Evolutionary conservation across 1,140 invertebrate genomes (phyloP).

Genomic region (Ceratina australensis): DNA sequence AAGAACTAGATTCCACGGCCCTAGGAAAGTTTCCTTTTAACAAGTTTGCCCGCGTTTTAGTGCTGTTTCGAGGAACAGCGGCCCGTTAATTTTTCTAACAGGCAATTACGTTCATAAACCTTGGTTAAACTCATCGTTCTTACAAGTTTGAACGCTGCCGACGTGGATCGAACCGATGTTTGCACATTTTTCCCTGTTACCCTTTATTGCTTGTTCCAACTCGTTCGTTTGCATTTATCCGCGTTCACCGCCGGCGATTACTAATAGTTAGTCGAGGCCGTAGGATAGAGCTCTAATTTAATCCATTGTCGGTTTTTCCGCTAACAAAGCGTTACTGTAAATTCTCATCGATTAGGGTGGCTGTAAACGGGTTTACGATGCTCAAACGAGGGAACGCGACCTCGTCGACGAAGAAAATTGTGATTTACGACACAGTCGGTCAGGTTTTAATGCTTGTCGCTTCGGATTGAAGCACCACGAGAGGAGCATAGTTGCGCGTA

Average conservation of each 20-base stretch:
- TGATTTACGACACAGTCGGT: constrained; percentile 14
- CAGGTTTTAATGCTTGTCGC: no score
- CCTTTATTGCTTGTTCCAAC: no score
- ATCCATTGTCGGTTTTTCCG: background rate
- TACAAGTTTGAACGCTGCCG: no score
- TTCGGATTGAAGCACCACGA: background rate
- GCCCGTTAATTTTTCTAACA: background rate
- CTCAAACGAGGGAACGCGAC: constrained; percentile 28
- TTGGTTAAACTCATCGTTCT: no score
- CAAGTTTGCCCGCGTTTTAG: background rate
- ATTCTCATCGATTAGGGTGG: constrained; percentile 38
- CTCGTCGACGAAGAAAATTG: background rate
- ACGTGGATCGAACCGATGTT: no score
- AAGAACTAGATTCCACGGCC: constrained; percentile 22
- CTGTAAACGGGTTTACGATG: constrained; percentile 27
- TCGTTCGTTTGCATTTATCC: no score
- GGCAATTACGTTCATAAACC: no score
- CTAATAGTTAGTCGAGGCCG: no score
- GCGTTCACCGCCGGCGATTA: no score
- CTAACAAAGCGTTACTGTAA: background rate
- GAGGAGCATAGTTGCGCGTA: constrained; percentile 7
- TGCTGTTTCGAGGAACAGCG: constrained; percentile 1
- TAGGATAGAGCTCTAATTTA: background rate
- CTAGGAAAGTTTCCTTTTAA: constrained; percentile 24
- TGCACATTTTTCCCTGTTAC: no score